Percentiles rank a stretch among this genome's conserved stretches.
phyloP scores from a whole-genome alignment of 2,797 vertebrate species.

The Eremophila alpestris region DNA sequence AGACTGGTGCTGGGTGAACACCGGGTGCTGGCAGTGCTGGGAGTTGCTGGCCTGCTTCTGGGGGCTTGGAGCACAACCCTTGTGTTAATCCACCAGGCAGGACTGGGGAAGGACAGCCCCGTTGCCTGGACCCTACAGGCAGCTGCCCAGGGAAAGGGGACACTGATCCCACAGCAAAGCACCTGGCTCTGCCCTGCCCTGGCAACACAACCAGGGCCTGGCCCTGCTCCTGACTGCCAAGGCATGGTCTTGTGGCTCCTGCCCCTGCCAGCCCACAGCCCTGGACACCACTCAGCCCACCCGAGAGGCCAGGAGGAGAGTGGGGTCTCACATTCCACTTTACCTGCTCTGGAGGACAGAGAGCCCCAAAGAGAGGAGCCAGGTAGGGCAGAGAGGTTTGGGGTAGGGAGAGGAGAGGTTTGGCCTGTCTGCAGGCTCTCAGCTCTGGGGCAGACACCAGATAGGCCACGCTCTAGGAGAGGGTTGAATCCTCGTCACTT shows the following conservation, averaged over 20 bases:
- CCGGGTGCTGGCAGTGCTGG: neutral
- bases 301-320: neutral
- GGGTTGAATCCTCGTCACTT: neutral
- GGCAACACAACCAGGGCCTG: neutral
- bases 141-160: neutral
- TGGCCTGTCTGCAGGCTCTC: neutral
- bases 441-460: neutral
- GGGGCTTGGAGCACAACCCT: neutral
- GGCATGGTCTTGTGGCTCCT: too few relatives aligned
- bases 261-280: neutral
- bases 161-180: neutral
- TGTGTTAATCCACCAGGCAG: neutral
- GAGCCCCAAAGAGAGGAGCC: neutral
- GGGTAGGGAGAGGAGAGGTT: neutral
- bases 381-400: neutral
- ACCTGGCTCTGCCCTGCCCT: neutral
- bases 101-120: neutral
- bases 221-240: too few relatives aligned
- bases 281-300: neutral
- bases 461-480: rapidly evolving
- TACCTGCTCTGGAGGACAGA: neutral
- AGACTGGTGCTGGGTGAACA: slow-evolving; percentile 21
- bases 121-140: neutral
- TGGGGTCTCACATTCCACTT: neutral
- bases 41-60: neutral